phyloP scores from a whole-genome alignment of 2,797 vertebrate genomes.

The Oreonectes daqikongensis region DNA sequence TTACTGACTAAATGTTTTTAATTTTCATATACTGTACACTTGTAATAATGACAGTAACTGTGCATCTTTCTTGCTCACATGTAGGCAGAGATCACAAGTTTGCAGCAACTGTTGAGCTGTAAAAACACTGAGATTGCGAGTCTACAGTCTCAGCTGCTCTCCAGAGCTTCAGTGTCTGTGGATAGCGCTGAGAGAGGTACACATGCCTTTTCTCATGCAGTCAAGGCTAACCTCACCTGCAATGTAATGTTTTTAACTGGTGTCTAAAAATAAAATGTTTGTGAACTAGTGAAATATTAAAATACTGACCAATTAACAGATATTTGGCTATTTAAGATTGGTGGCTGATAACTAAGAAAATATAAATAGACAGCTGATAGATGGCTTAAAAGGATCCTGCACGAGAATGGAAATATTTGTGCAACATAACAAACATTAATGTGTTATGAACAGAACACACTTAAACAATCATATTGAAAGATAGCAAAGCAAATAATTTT shows the following conservation, averaged over 20 bases:
- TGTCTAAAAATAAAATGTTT: too few species aligned
- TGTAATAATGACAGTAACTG: not conserved
- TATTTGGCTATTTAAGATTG: not conserved
- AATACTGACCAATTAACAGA: not conserved
- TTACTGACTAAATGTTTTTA: not conserved
- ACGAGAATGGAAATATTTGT: not conserved
- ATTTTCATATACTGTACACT: not conserved
- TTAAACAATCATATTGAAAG: too few species aligned
- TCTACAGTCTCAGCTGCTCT: slow-evolving; percentile 86
- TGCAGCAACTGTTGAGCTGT: slow-evolving; percentile 88
- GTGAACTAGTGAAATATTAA: too few species aligned
- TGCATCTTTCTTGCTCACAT: slow-evolving; percentile 5
- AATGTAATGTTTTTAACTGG: too few species aligned
- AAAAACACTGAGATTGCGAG: slow-evolving; percentile 93
- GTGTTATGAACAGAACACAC: too few species aligned
- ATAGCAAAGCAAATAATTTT: too few species aligned
- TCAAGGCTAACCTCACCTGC: not conserved
- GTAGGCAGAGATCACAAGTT: slow-evolving; percentile 91
- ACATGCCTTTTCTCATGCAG: slow-evolving; percentile 12
- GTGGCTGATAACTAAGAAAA: not conserved
- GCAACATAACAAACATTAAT: not conserved
- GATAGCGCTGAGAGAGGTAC: slow-evolving; percentile 89
- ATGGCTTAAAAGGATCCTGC: not conserved
- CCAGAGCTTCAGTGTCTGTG: slow-evolving; percentile 74
- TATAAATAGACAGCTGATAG: too few species aligned